Percentiles rank a stretch among this genome's conserved stretches.
phyloP scores from a whole-genome alignment of 2,113 vertebrate species.

The Galeopterus variegatus region DNA sequence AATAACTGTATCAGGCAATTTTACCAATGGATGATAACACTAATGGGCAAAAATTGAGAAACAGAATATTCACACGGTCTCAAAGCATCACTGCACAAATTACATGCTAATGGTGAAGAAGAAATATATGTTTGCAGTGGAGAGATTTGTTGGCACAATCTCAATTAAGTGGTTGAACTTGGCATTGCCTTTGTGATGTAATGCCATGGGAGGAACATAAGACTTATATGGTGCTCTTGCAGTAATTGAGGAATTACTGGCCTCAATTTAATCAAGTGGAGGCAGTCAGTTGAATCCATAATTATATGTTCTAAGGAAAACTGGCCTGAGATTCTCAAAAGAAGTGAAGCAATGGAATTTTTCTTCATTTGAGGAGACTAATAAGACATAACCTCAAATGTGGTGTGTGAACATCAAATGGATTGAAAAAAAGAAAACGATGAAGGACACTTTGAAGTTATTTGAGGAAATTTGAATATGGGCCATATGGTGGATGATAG shows the following conservation, averaged over 20 bases:
- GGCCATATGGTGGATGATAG: background rate
- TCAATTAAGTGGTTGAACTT: background rate
- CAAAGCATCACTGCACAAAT: background rate
- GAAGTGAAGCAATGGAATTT: background rate
- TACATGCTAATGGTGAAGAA: background rate
- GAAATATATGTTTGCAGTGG: background rate
- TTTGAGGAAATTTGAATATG: background rate
- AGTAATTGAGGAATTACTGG: background rate
- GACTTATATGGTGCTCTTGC: background rate
- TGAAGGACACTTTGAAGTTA: background rate
- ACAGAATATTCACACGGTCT: background rate
- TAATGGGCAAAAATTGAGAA: background rate
- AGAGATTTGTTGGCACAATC: background rate
- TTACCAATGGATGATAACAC: background rate
- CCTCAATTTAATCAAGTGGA: background rate
- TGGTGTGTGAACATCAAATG: background rate
- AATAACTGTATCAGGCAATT: slow-evolving; percentile 29
- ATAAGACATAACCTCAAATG: background rate
- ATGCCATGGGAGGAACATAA: background rate
- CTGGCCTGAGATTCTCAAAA: background rate
- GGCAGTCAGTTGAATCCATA: background rate
- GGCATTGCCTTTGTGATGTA: background rate
- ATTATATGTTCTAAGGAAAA: background rate
- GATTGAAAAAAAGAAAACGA: background rate
- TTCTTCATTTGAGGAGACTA: background rate